Base-by-base conservation (phyloP, 2,797 vertebrate species). In the Leptoclinus maculatus region DNA sequence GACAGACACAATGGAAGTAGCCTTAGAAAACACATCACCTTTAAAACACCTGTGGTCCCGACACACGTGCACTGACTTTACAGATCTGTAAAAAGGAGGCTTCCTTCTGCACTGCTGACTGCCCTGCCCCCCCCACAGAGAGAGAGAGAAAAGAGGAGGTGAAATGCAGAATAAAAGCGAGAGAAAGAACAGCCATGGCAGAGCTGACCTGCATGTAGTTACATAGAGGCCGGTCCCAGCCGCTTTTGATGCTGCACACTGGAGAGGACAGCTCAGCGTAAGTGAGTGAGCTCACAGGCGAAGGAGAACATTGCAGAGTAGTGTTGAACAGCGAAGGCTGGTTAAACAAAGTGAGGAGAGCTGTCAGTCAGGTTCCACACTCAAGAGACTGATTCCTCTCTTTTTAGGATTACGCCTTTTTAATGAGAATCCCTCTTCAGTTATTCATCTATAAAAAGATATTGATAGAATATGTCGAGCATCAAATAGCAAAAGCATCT, bases 121-220 rank as follows among this genome's bases (percentile, higher is more conserved):
- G 79, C 83, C 80, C 66, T 59, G 65, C 3, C 29, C 29, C 29
- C 29, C 29, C 27, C 27, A 21, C 16, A 43, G 9, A 56, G 34
- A 34, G 60, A 75, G 57, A 29, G 1, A 29, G 3, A 29, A 76
- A 17, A 32, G 23, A 59, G 29, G 34, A 19, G 21, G 21, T 65
- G 58, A 74, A 64, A 75, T 45, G 32, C 57, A 77, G 80, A 74
- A 74, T 80, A 59, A 49, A 76, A 80, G 13, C 4, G 5, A 73
- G 71, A 70, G 62, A 78, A 78, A 57, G 79, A 53, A 34, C 6
- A 27, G 68, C 67, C 76, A 34, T 66, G 79, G 73, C 71, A 58
- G 79, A 66, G 76, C 58, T 83, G 69, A 71, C 66, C 51, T 83
- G 76, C 62, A 43, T 85, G 74, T 76, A 59, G 70, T 77, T 65